Evolutionary conservation across 2,888 invertebrate genomes (phyloP).

Genomic region (Capitulum mitella): DNA sequence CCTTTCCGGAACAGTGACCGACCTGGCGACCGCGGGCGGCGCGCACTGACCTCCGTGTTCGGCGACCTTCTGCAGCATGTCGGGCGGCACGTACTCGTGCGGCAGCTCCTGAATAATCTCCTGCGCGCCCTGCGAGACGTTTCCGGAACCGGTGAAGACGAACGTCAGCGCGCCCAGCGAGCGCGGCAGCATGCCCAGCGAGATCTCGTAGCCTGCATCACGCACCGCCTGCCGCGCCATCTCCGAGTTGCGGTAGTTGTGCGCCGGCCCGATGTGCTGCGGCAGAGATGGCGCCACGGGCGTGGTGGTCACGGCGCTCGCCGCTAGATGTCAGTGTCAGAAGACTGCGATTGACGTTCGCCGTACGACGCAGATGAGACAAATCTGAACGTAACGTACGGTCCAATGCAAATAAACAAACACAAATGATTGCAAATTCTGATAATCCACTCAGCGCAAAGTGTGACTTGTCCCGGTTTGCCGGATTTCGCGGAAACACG

Average conservation of each 20-base stretch:
- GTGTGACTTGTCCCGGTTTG: no score
- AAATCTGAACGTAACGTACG: no score
- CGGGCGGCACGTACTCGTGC: slow-evolving; percentile 93
- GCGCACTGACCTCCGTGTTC: slow-evolving; percentile 87
- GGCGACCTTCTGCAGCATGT: slow-evolving; percentile 88
- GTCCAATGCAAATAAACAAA: no score
- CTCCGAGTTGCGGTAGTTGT: slow-evolving; percentile 95
- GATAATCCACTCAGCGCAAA: no score
- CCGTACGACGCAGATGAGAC: no score
- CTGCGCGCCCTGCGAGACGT: slow-evolving; percentile 75
- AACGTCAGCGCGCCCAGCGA: slow-evolving; percentile 95
- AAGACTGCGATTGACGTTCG: no score
- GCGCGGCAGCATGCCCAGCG: slow-evolving; percentile 91
- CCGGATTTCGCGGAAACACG: no score
- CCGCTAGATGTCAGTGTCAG: no score
- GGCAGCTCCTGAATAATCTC: slow-evolving; percentile 83
- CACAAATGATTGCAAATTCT: no score
- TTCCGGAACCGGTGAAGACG: slow-evolving; percentile 96
- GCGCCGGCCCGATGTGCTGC: slow-evolving; percentile 92
- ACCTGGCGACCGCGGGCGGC: no score
- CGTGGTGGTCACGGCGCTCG: no score
- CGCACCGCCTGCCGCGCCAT: slow-evolving; percentile 96
- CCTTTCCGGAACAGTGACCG: no score
- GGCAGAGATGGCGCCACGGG: slow-evolving; percentile 36
- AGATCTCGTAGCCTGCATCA: slow-evolving; percentile 98